These are phyloP conservation scores for Ochropleura plecta DNA, from an alignment of 2,888 invertebrate genomes.

Conservation along the genomic window DNA sequence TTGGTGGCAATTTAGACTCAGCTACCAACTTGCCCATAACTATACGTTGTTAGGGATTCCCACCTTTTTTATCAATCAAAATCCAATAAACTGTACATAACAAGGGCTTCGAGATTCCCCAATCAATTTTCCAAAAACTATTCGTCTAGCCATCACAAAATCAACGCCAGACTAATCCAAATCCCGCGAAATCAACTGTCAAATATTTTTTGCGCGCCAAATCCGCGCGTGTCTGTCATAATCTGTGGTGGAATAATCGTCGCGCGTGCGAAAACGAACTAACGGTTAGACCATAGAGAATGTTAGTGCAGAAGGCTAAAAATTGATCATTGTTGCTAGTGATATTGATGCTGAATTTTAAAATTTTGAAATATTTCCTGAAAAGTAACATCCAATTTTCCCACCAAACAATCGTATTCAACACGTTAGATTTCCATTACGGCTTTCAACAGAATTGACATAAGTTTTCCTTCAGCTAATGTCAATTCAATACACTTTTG, in stretches of 20 bases:
- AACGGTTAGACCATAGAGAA: slow-evolving; percentile 55
- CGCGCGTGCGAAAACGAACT: slow-evolving; percentile 67
- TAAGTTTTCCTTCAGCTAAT: too few species aligned
- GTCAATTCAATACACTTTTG: too few species aligned
- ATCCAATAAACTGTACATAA: slow-evolving; percentile 11
- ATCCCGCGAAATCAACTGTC: slow-evolving; percentile 66
- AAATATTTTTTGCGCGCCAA: slow-evolving; percentile 60
- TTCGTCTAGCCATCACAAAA: slow-evolving; percentile 47
- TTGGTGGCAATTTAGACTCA: slow-evolving; percentile 29
- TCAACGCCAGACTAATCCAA: slow-evolving; percentile 52
- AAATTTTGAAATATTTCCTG: too few species aligned
- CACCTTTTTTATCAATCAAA: slow-evolving; percentile 16
- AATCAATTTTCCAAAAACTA: slow-evolving; percentile 50
- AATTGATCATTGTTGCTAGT: neutral
- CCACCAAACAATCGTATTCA: too few species aligned
- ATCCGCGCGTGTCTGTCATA: slow-evolving; percentile 57
- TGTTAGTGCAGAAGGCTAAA: slow-evolving; percentile 36
- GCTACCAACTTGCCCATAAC: neutral
- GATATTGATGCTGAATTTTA: too few species aligned
- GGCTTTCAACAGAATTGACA: too few species aligned
- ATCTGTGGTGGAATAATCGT: slow-evolving; percentile 65
- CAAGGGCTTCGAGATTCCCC: slow-evolving; percentile 1
- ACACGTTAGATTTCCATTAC: too few species aligned
- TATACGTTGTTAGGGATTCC: neutral
- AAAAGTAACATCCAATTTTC: too few species aligned